Conservation (phyloP, 2,113 vertebrate species). For the Zosterops hypoxanthus region DNA sequence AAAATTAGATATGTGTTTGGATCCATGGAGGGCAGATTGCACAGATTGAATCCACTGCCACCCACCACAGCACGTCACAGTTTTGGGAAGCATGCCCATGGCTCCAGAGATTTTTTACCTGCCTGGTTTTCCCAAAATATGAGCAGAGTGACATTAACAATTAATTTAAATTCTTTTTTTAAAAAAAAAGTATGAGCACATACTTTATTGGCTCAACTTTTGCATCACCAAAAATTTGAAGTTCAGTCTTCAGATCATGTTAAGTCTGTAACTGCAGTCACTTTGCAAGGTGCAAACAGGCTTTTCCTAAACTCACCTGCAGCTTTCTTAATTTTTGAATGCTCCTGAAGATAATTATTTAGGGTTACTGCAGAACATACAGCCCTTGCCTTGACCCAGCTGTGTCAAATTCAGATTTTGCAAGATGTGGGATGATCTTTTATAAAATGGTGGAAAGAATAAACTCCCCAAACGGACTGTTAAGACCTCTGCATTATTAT, state of each 20-base stretch:
- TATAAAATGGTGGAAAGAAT: neutral
- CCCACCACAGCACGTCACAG: neutral
- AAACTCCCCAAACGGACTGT: neutral
- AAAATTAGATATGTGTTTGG: neutral
- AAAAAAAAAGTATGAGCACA: neutral
- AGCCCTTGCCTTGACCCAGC: neutral
- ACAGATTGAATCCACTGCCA: neutral
- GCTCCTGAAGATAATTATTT: neutral
- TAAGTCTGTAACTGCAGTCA: neutral
- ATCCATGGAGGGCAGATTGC: neutral
- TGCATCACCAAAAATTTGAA: neutral
- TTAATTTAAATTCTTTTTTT: no score
- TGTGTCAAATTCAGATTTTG: neutral
- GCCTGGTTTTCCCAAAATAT: neutral
- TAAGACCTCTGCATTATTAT: neutral
- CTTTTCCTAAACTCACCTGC: neutral
- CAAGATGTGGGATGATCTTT: neutral
- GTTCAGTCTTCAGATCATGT: neutral
- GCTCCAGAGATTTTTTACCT: neutral
- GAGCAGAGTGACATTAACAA: neutral
- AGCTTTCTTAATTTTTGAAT: neutral
- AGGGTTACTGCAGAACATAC: neutral
- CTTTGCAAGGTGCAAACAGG: neutral
- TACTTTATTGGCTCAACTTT: neutral
- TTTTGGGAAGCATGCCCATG: neutral